A percentile compares a stretch with the other conserved stretches of the same genome.
Conservation (phyloP, 2,888 invertebrate species). For the Megalurothrips usitatus region DNA sequence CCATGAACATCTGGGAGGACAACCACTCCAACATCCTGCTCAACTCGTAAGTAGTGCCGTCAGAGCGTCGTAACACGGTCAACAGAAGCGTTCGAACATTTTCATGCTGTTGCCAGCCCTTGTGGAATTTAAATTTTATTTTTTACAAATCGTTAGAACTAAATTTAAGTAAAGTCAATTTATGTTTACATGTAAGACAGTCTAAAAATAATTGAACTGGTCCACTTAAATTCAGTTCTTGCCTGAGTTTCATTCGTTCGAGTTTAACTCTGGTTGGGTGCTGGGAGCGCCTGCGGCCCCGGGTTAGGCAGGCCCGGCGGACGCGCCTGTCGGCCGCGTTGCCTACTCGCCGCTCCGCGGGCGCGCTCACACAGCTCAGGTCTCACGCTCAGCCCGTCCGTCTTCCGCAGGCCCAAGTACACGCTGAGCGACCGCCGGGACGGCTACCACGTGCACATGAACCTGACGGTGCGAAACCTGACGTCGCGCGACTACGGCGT, state of each 20-base stretch:
- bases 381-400: not conserved
- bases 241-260: too few relatives aligned
- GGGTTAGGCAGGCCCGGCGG: not conserved
- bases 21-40: slow-evolving; percentile 74
- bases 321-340: not conserved
- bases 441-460: slow-evolving; percentile 72
- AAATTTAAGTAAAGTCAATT: too few relatives aligned
- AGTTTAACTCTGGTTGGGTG: too few relatives aligned
- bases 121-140: too few relatives aligned
- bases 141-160: too few relatives aligned
- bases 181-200: too few relatives aligned
- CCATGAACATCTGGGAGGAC: slow-evolving; percentile 75
- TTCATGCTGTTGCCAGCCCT: too few relatives aligned
- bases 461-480: slow-evolving; percentile 61
- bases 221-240: too few relatives aligned
- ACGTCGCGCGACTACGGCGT: slow-evolving; percentile 61
- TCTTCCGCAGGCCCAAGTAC: slow-evolving; percentile 63
- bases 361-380: not conserved
- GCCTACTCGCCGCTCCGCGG: not conserved
- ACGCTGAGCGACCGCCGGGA: slow-evolving; percentile 63
- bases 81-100: too few relatives aligned
- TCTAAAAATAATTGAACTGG: too few relatives aligned
- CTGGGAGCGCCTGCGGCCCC: not conserved
- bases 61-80: too few relatives aligned
- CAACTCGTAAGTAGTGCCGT: slow-evolving; percentile 67